Evolutionary conservation across 92 coral and sea anemone species (phyloP).

Genomic region (Desmophyllum pertusum): DNA sequence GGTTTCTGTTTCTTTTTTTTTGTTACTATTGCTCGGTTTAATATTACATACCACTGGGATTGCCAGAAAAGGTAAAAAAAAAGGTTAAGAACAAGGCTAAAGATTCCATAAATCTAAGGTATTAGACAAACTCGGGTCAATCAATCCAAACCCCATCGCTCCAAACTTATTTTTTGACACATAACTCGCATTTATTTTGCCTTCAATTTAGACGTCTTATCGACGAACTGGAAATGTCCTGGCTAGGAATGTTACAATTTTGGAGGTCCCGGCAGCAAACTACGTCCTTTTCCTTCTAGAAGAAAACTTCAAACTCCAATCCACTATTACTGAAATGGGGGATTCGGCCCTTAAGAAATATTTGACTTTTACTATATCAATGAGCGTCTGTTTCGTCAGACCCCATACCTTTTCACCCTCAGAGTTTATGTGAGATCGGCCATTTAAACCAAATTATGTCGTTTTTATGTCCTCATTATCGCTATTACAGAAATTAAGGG

Average conservation of each 20-base stretch:
- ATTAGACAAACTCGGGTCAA: too few relatives aligned
- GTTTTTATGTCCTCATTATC: conserved; percentile 27
- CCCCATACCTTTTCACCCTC: conserved; percentile 5
- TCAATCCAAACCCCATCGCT: too few relatives aligned
- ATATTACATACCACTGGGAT: background rate
- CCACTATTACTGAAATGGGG: too few relatives aligned
- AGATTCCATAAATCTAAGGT: background rate
- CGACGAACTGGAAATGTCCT: too few relatives aligned
- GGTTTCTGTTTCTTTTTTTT: background rate
- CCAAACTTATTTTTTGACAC: too few relatives aligned
- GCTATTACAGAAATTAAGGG: conserved; percentile 17
- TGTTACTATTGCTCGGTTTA: background rate
- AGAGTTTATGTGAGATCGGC: background rate
- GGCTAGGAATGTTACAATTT: too few relatives aligned
- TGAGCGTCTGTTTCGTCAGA: background rate
- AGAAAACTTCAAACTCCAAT: background rate
- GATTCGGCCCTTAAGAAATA: background rate
- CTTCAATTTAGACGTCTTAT: too few relatives aligned
- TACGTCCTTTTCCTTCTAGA: too few relatives aligned
- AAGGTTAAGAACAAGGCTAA: background rate
- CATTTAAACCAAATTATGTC: conserved; percentile 35
- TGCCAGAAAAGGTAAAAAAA: conserved; percentile 2
- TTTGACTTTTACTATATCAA: background rate
- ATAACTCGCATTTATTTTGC: too few relatives aligned
- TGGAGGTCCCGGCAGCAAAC: too few relatives aligned